Conservation (phyloP, 1,140 invertebrate species). For the Asbolus verrucosus region DNA sequence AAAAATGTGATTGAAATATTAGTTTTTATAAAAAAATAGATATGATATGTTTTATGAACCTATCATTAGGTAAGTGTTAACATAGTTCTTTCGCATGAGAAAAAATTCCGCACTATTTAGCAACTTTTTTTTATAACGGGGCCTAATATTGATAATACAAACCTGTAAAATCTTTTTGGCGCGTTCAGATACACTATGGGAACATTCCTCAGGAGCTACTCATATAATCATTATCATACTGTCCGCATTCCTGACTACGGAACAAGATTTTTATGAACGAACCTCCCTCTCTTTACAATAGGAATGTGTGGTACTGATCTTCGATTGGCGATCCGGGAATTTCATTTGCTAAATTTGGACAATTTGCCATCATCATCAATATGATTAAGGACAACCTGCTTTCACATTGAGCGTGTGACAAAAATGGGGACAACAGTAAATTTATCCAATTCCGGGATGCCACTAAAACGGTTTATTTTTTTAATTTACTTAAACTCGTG, state of each 20-base stretch:
- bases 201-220: constrained; percentile 44
- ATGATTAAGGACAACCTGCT: too few relatives aligned
- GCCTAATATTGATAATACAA: background rate
- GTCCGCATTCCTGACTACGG: constrained; percentile 41
- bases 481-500: too few relatives aligned
- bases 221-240: constrained; percentile 42
- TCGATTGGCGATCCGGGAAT: background rate
- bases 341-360: background rate
- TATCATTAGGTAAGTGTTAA: constrained; percentile 2
- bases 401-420: background rate
- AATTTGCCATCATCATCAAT: background rate
- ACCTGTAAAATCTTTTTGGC: constrained; percentile 30
- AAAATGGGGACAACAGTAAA: too few relatives aligned
- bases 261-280: constrained; percentile 42
- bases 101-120: too few relatives aligned
- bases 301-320: background rate
- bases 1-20: too few relatives aligned
- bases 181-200: constrained; percentile 14
- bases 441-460: too few relatives aligned
- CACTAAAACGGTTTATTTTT: too few relatives aligned
- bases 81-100: background rate
- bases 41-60: too few relatives aligned
- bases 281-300: constrained; percentile 28
- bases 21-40: too few relatives aligned
- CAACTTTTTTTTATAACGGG: background rate